Evolutionary conservation across 2,888 invertebrate species (phyloP).

Genomic region (Alentia gelatinosa): DNA sequence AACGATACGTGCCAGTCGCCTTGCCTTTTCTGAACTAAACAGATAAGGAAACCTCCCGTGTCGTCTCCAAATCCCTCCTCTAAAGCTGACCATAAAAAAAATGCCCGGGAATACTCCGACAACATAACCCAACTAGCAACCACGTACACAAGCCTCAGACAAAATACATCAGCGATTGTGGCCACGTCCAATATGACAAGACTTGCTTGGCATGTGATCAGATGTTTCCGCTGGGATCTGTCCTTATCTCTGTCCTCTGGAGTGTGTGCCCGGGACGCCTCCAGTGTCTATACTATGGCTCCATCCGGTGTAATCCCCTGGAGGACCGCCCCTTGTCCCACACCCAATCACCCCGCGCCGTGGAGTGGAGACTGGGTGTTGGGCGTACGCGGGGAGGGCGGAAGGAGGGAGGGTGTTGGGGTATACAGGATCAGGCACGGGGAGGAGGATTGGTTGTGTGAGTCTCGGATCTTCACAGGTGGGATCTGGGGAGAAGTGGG

Average conservation of each 20-base stretch:
- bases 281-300: background rate
- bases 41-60: too few relatives aligned
- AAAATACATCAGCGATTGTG: background rate
- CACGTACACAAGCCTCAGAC: too few relatives aligned
- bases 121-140: too few relatives aligned
- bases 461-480: background rate
- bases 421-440: background rate
- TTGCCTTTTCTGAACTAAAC: too few relatives aligned
- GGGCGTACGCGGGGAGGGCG: background rate
- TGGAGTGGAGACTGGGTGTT: background rate
- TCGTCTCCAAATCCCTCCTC: too few relatives aligned
- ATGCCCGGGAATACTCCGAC: too few relatives aligned
- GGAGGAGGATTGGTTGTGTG: background rate
- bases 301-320: constrained; percentile 1
- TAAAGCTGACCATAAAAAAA: too few relatives aligned
- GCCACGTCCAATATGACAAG: background rate
- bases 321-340: background rate
- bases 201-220: background rate
- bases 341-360: background rate
- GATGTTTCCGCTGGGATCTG: background rate
- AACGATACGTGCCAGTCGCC: too few relatives aligned
- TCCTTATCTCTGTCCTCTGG: background rate
- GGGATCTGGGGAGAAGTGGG: background rate
- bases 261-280: background rate
- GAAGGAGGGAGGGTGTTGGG: background rate